Conservation (phyloP, 2,888 invertebrate genomes). For the Eristalinus aeneus region DNA sequence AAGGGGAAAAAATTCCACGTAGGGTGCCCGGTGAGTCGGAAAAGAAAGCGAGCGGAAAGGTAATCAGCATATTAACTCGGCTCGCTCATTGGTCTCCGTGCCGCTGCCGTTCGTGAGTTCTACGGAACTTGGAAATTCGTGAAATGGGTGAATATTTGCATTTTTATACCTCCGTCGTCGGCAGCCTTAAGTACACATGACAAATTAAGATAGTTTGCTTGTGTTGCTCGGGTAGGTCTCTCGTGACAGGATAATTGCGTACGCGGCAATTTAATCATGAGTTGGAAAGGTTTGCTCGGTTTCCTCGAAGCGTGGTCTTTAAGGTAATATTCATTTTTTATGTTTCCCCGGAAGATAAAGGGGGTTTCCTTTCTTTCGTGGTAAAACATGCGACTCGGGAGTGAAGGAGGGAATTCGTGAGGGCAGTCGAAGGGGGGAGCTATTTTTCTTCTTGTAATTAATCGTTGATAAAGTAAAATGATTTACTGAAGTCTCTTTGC, state of each 20-base stretch:
- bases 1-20: slow-evolving; percentile 28
- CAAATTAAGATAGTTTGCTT: slow-evolving; percentile 58
- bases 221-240: background rate
- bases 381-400: background rate
- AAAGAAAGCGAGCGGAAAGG: slow-evolving; percentile 30
- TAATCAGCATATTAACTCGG: slow-evolving; percentile 58
- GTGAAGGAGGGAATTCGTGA: background rate
- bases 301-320: slow-evolving; percentile 45
- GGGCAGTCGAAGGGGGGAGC: background rate
- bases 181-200: slow-evolving; percentile 64
- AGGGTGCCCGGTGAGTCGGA: slow-evolving; percentile 40
- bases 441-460: background rate
- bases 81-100: slow-evolving; percentile 31
- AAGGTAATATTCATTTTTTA: slow-evolving; percentile 22
- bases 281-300: slow-evolving; percentile 33
- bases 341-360: slow-evolving; percentile 6
- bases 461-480: background rate
- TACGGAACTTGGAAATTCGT: background rate
- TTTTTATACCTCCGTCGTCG: slow-evolving; percentile 31
- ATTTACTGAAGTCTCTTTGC: background rate
- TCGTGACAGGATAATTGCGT: slow-evolving; percentile 61
- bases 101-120: background rate
- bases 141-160: slow-evolving; percentile 37
- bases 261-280: slow-evolving; percentile 42
- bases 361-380: background rate